These are phyloP conservation scores for Micrasema minimum DNA, from an alignment of 1,140 invertebrate species.

Conservation along the genomic window DNA sequence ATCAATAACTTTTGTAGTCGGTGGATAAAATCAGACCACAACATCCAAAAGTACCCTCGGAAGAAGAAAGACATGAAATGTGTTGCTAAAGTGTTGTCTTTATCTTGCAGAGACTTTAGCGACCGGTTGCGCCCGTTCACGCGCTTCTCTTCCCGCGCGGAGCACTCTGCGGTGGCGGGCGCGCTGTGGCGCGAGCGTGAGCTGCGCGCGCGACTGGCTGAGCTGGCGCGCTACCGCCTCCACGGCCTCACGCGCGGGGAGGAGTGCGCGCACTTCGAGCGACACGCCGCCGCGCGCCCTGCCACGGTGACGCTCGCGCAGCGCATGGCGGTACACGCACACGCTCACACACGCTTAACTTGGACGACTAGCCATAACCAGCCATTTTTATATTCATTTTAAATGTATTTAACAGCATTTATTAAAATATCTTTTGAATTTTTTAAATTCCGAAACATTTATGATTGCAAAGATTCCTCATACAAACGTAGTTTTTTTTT, in stretches of 20 bases:
- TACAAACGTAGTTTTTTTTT: no score
- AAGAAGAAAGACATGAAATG: no score
- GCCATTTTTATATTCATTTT: no score
- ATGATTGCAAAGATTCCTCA: no score
- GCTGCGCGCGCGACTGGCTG: conserved; percentile 81
- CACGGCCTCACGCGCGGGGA: conserved; percentile 83
- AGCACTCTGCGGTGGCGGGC: conserved; percentile 82
- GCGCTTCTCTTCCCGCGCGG: conserved; percentile 86
- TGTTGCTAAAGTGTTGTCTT: conserved; percentile 42
- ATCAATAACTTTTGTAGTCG: no score
- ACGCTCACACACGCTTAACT: conserved; percentile 26
- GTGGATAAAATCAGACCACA: no score
- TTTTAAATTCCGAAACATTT: no score
- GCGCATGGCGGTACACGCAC: conserved; percentile 50
- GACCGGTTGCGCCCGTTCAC: conserved; percentile 86
- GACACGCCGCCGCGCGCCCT: conserved; percentile 70
- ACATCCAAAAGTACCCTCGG: no score
- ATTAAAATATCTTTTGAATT: no score
- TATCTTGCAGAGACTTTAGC: conserved; percentile 78
- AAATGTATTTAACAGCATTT: no score
- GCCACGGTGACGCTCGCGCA: conserved; percentile 55
- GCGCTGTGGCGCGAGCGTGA: conserved; percentile 86
- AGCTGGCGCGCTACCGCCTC: conserved; percentile 84
- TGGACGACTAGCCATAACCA: not conserved
- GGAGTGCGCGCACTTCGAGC: conserved; percentile 86